phyloP scores from a whole-genome alignment of 2,113 vertebrate genomes.

The Petaurus breviceps region DNA sequence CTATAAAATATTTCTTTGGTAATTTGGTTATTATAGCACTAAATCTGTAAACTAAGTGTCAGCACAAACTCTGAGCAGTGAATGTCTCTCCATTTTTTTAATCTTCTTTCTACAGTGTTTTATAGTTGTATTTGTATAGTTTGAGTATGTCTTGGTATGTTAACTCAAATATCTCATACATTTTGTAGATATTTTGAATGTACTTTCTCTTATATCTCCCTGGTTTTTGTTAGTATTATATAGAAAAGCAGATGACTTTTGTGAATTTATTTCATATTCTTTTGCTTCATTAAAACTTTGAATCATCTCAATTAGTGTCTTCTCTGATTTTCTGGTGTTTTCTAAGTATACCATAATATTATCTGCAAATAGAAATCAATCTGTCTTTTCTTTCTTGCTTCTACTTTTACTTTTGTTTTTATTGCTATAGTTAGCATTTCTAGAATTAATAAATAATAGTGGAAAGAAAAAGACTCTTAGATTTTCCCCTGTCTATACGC shows the following conservation, averaged over 20 bases:
- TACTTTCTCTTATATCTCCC: neutral
- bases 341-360: neutral
- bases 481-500: neutral
- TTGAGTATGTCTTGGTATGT: neutral
- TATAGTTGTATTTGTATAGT: neutral
- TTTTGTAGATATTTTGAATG: neutral
- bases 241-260: neutral
- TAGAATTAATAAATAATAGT: neutral
- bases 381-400: neutral
- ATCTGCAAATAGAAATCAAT: neutral
- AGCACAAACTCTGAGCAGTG: neutral
- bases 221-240: neutral
- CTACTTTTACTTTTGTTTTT: neutral
- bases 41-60: neutral
- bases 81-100: neutral
- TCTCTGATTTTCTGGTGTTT: neutral
- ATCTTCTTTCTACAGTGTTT: neutral
- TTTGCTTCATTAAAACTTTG: neutral
- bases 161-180: neutral
- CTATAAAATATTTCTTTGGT: neutral
- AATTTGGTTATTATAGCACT: neutral
- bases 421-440: neutral
- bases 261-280: neutral
- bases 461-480: neutral
- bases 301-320: neutral